phyloP scores from a whole-genome alignment of 2,888 invertebrate species.

The Cacoxenus indagator region DNA sequence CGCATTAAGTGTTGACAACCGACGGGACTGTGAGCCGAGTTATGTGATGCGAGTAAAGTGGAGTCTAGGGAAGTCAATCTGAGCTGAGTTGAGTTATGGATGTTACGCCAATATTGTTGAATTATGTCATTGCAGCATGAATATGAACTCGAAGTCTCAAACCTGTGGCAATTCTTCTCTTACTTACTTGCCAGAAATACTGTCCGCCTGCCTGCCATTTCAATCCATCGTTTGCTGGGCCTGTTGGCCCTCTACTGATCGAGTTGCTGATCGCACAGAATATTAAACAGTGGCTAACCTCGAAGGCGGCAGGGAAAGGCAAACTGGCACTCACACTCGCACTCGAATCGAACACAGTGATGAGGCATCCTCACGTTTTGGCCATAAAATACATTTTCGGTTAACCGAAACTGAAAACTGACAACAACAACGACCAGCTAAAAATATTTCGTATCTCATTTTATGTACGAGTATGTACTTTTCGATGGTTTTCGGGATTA shows the following conservation, averaged over 20 bases:
- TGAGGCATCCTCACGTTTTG: slow-evolving; percentile 68
- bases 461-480: not conserved
- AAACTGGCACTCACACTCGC: not conserved
- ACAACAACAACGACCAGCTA: not conserved
- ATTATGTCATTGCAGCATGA: slow-evolving; percentile 40
- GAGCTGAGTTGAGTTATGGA: slow-evolving; percentile 45
- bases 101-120: slow-evolving; percentile 26
- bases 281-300: slow-evolving; percentile 20
- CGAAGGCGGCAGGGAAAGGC: slow-evolving; percentile 7
- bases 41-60: too few species aligned
- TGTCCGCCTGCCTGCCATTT: too few species aligned
- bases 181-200: too few species aligned
- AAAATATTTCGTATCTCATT: slow-evolving; percentile 33
- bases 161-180: not conserved
- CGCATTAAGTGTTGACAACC: not conserved
- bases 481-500: not conserved
- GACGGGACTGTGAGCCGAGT: too few species aligned
- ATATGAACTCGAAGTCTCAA: slow-evolving; percentile 5
- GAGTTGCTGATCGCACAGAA: slow-evolving; percentile 2
- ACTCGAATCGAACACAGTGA: slow-evolving; percentile 1
- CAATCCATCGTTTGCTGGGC: not conserved
- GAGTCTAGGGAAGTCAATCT: not conserved
- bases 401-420: slow-evolving; percentile 43
- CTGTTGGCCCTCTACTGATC: slow-evolving; percentile 27
- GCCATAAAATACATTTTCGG: slow-evolving; percentile 65